Conservation (phyloP, 2,113 vertebrate genomes). For the Corydoras sp. region DNA sequence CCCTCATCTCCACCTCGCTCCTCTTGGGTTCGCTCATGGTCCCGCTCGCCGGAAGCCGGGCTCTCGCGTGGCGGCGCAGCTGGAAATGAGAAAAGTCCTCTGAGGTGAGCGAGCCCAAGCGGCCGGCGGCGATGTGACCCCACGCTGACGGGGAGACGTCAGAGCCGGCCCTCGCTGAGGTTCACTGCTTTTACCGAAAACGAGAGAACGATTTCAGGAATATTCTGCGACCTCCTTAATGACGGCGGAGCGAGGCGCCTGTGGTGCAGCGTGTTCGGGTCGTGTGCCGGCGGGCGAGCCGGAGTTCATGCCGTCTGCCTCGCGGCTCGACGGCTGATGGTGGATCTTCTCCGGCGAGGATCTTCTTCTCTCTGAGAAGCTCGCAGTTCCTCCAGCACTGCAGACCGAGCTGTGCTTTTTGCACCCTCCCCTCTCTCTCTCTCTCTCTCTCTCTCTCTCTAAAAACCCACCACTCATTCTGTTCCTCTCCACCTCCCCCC, state of each 20-base stretch:
- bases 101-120: neutral
- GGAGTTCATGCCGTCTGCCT: slow-evolving; percentile 10
- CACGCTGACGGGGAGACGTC: neutral
- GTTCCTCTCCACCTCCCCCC: slow-evolving; percentile 33
- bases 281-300: neutral
- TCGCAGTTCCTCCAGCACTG: slow-evolving; percentile 52
- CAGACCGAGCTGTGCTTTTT: slow-evolving; percentile 34
- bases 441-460: slow-evolving; percentile 21
- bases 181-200: neutral
- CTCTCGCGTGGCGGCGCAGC: neutral
- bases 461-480: slow-evolving; percentile 26
- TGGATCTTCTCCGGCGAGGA: slow-evolving; percentile 41
- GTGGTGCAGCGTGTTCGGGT: neutral
- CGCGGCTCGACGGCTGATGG: slow-evolving; percentile 35
- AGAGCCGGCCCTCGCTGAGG: neutral
- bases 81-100: neutral
- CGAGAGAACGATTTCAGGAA: neutral
- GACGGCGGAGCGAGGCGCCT: neutral
- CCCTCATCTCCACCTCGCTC: slow-evolving; percentile 71
- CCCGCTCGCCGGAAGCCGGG: neutral
- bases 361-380: slow-evolving; percentile 12
- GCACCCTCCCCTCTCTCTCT: slow-evolving; percentile 34
- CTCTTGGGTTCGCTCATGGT: slow-evolving; percentile 63
- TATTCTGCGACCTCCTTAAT: neutral
- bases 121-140: slow-evolving; percentile 17